Evolutionary conservation across 2,113 vertebrate species (phyloP), one percentile per base, ranked within the genome.

Genomic region (Sceloporus tristichus): DNA sequence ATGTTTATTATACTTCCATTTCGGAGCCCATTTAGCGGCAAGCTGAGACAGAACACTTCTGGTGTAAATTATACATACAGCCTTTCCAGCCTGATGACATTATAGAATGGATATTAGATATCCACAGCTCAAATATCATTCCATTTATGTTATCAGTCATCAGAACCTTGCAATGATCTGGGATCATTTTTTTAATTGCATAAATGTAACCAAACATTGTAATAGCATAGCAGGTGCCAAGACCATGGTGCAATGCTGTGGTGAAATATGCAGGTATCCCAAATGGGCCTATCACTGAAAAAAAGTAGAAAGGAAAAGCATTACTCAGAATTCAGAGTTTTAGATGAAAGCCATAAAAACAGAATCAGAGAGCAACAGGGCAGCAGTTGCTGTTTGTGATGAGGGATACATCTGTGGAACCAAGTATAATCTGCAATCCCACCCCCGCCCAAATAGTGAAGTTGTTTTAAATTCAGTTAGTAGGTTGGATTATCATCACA

Each of bases 21-120:
- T 83, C 82, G 85, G 53, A 2, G 1, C 9, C 75, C 74, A 78
- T 83, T 82, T 70, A 56, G 23, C 42, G 29, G 25, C 23, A 73
- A 9, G 34, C 38, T 71, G 74, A 79, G 77, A 79, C 85, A 23
- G 88, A 83, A 48, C 25, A 76, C 79, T 13, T n/a, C 65, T 85
- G 93, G 90, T 89, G 91, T 87, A 40, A 92, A 91, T 92, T 4
- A 92, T 86, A 87, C 0, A n/a, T 80, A 0, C 73, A 85, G 94
- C 91, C 91, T 94, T 92, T 90, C 79, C 86, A 11, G 56, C 54
- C 56, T n/a, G 83, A 85, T 91, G 90, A 59, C 86, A 91, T 93
- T 73, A 87, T 89, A 68, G 91, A 90, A 53, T 91, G 91, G 87
- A 40, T 59, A 68, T 68, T 38, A 40, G 88, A 93, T 65, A 91